These are phyloP conservation scores for Typhlichthys eigenmanni DNA, from an alignment of 2,797 vertebrate species.

Conservation along the genomic window DNA sequence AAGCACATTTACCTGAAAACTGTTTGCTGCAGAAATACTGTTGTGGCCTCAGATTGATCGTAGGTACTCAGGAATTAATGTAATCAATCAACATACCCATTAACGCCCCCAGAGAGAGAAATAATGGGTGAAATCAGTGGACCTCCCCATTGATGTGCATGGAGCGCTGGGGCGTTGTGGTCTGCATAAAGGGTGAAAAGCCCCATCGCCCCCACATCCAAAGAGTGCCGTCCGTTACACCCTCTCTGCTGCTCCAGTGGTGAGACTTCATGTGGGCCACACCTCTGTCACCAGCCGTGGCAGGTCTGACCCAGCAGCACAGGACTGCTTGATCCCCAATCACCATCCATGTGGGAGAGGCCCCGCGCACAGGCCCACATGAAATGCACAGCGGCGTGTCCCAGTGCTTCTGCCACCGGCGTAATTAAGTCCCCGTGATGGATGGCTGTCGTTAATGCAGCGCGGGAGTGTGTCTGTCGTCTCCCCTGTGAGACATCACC, in stretches of 20 bases:
- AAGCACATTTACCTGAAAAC: no score
- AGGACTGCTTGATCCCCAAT: slow-evolving; percentile 44
- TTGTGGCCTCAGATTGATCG: no score
- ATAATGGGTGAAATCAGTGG: no score
- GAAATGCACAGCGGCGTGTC: slow-evolving; percentile 33
- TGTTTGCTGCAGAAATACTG: no score
- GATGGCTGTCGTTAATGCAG: slow-evolving; percentile 48
- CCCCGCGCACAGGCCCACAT: slow-evolving; percentile 24
- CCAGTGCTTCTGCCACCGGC: slow-evolving; percentile 16
- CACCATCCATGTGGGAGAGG: slow-evolving; percentile 7
- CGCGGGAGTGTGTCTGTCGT: slow-evolving; percentile 30
- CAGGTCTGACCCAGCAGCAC: slow-evolving; percentile 17
- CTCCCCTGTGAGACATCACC: slow-evolving; percentile 2
- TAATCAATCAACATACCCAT: no score
- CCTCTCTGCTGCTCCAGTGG: background rate
- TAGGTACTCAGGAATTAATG: no score
- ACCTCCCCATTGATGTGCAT: no score
- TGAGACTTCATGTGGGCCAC: background rate
- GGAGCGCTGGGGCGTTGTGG: no score
- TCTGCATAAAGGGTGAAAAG: no score
- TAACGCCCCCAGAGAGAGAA: no score
- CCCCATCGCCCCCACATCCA: no score
- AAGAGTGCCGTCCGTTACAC: no score
- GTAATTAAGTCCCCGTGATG: slow-evolving; percentile 57
- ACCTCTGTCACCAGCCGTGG: slow-evolving; percentile 17